These are phyloP conservation scores for Gobio occitaniae DNA, from an alignment of 2,797 vertebrate species.

Conservation along the genomic window DNA sequence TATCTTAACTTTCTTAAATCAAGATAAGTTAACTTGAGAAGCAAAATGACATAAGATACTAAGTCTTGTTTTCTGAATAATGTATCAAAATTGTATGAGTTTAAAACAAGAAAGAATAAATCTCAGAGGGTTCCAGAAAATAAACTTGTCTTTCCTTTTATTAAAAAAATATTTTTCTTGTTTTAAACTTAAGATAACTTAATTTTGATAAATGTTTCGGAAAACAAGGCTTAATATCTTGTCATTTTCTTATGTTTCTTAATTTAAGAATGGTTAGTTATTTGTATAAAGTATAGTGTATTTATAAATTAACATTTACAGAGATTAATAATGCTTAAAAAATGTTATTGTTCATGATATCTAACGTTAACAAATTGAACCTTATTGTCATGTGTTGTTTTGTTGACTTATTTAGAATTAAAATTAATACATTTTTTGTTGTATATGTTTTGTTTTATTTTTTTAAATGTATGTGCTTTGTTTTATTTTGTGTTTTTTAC, in stretches of 20 bases:
- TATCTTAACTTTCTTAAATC: background rate
- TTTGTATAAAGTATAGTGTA: background rate
- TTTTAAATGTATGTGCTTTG: background rate
- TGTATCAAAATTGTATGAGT: background rate
- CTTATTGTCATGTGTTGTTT: background rate
- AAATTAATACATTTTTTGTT: background rate
- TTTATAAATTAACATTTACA: background rate
- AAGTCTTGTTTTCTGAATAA: background rate
- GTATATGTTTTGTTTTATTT: background rate
- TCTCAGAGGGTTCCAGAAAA: background rate
- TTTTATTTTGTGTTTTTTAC: too few relatives aligned
- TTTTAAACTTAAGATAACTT: background rate
- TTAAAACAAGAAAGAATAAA: background rate
- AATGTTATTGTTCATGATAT: background rate
- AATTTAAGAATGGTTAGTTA: background rate
- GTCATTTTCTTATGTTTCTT: background rate
- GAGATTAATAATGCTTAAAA: background rate
- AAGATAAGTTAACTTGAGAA: background rate
- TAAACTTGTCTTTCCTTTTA: background rate
- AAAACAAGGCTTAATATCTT: background rate
- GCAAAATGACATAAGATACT: background rate
- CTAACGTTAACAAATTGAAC: background rate
- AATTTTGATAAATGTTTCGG: background rate
- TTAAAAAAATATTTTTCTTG: background rate
- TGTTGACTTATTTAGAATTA: background rate